Percentiles rank a stretch among this genome's conserved stretches.
These are phyloP conservation scores for Cassiopea xamachana DNA, from an alignment of 30 jellyfish, hydroid and myxozoan genomes.

Conservation along the genomic window DNA sequence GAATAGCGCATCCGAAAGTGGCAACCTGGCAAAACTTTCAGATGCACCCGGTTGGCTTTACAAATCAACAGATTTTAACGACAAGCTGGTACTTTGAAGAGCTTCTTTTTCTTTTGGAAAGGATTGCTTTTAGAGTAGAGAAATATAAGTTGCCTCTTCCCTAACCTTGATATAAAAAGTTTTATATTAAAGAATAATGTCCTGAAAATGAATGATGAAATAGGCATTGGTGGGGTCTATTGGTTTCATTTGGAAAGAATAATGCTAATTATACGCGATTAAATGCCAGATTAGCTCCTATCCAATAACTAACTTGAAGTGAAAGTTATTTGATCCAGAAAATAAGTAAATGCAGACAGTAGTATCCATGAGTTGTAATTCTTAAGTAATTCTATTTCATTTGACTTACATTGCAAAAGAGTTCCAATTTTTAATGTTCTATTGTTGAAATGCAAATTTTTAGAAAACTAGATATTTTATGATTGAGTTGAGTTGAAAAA, in stretches of 20 bases:
- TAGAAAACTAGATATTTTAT: too few relatives aligned
- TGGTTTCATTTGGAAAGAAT: not conserved
- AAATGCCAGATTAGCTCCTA: too few relatives aligned
- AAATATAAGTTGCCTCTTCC: not conserved
- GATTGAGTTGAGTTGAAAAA: too few relatives aligned
- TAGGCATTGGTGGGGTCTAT: not conserved
- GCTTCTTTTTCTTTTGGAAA: too few relatives aligned
- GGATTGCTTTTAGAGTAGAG: not conserved
- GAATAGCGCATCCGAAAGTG: not conserved
- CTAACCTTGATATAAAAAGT: not conserved
- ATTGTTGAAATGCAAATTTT: too few relatives aligned
- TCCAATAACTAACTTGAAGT: too few relatives aligned
- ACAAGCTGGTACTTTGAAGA: constrained; percentile 3
- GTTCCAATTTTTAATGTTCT: too few relatives aligned
- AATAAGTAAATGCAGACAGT: too few relatives aligned
- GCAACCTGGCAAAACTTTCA: not conserved
- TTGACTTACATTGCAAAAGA: too few relatives aligned
- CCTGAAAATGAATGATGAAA: not conserved
- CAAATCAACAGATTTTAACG: constrained; percentile 34
- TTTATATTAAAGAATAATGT: not conserved
- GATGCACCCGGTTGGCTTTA: constrained; percentile 31
- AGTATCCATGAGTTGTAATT: too few relatives aligned
- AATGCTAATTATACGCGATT: not conserved
- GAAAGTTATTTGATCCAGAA: too few relatives aligned
- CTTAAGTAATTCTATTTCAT: too few relatives aligned